A percentile compares a stretch with the other conserved stretches of the same genome.
Evolutionary conservation across 2,797 vertebrate genomes (phyloP).

Genomic region (Nasua narica): DNA sequence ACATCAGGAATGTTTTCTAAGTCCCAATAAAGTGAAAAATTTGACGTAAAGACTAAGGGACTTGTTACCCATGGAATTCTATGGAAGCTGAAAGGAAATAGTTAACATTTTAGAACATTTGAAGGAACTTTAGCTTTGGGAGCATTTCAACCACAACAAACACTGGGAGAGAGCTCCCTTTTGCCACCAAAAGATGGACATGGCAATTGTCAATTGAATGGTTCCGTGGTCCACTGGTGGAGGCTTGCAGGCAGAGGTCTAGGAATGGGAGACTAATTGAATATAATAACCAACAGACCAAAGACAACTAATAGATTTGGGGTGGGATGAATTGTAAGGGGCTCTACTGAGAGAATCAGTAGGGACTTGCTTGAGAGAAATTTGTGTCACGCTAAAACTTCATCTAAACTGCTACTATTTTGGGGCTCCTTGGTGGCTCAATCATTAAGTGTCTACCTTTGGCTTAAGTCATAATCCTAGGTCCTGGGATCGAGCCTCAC

Average conservation of each 20-base stretch:
- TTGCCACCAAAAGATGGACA: not conserved
- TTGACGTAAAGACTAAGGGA: not conserved
- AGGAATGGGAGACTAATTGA: not conserved
- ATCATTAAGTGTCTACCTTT: no score
- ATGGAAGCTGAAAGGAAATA: not conserved
- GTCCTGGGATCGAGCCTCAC: no score
- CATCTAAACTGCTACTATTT: not conserved
- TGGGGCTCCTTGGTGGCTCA: no score
- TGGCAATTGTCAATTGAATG: not conserved
- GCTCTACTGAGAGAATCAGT: not conserved
- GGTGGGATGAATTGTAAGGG: not conserved
- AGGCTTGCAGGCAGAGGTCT: not conserved
- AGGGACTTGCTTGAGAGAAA: not conserved
- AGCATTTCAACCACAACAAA: not conserved
- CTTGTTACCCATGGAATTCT: not conserved
- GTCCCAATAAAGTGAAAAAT: not conserved
- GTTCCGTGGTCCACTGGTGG: rapidly evolving
- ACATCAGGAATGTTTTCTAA: not conserved
- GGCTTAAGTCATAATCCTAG: no score
- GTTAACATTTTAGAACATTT: not conserved
- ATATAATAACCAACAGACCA: not conserved
- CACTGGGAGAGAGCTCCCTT: rapidly evolving
- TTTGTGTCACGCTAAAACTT: not conserved
- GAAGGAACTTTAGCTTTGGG: not conserved
- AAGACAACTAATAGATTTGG: no score